These are phyloP conservation scores for Euspilapteryx auroguttella DNA, from an alignment of 2,888 invertebrate genomes.

Conservation along the genomic window DNA sequence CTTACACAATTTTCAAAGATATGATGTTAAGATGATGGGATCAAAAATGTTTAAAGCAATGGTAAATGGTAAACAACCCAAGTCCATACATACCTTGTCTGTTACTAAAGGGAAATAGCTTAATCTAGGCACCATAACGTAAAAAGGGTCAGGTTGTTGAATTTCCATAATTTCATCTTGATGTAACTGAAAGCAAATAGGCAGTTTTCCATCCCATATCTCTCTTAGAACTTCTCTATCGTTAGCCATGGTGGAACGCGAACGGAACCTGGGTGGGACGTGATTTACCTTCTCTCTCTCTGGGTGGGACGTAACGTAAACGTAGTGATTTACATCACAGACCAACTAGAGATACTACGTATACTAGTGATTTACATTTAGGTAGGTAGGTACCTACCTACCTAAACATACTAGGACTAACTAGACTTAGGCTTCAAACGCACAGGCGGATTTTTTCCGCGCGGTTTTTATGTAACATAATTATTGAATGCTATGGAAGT, in stretches of 20 bases:
- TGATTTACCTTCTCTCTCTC: too few relatives aligned
- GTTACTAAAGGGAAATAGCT: slow-evolving; percentile 94
- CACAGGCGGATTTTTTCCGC: too few relatives aligned
- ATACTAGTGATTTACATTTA: too few relatives aligned
- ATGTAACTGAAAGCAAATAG: slow-evolving; percentile 88
- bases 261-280: too few relatives aligned
- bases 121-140: slow-evolving; percentile 89
- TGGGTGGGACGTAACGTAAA: too few relatives aligned
- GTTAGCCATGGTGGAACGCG: slow-evolving; percentile 88
- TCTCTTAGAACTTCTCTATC: slow-evolving; percentile 93
- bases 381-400: too few relatives aligned
- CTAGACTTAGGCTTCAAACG: too few relatives aligned
- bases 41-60: not conserved
- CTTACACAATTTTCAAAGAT: not conserved
- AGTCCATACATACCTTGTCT: slow-evolving; percentile 73
- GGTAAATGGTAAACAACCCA: not conserved
- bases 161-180: slow-evolving; percentile 87
- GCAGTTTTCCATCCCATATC: slow-evolving; percentile 95
- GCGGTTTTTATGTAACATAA: too few relatives aligned
- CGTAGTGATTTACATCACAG: too few relatives aligned
- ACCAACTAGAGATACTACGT: too few relatives aligned
- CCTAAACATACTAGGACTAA: too few relatives aligned
- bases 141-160: slow-evolving; percentile 90
- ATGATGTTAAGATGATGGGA: not conserved
- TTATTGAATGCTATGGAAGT: too few relatives aligned